A percentile compares a stretch with the other conserved stretches of the same genome.
phyloP scores from a whole-genome alignment of 2,113 vertebrate species.

The Indicator maculatus region DNA sequence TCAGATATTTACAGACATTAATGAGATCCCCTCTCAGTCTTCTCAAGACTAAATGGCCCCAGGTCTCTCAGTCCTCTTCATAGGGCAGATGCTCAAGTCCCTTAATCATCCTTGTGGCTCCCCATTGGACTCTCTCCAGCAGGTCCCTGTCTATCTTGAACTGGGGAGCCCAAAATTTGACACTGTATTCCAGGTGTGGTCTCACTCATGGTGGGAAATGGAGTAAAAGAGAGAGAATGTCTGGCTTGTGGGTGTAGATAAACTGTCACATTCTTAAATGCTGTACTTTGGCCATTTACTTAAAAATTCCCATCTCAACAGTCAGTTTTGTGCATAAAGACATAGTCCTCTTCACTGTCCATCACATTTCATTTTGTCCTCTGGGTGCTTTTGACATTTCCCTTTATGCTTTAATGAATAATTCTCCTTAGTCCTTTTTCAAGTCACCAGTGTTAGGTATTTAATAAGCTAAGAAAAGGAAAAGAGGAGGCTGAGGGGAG shows the following conservation, averaged over 20 bases:
- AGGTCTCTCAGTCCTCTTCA: too few relatives aligned
- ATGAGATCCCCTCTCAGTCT: too few relatives aligned
- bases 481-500: too few relatives aligned
- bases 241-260: neutral
- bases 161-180: too few relatives aligned
- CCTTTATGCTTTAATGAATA: neutral
- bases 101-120: too few relatives aligned
- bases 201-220: neutral
- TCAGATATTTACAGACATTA: too few relatives aligned
- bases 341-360: neutral
- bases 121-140: too few relatives aligned
- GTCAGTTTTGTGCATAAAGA: neutral
- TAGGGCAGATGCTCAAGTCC: too few relatives aligned
- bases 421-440: slow-evolving; percentile 1
- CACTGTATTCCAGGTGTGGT: too few relatives aligned
- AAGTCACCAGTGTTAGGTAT: neutral
- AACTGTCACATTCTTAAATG: neutral
- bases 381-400: neutral
- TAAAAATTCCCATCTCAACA: neutral
- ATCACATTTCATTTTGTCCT: neutral
- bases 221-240: neutral
- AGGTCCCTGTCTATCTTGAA: too few relatives aligned
- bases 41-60: too few relatives aligned
- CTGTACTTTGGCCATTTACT: neutral
- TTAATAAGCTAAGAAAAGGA: neutral